phyloP scores from a whole-genome alignment of 2,797 vertebrate genomes.

The Smutsia temminckii region DNA sequence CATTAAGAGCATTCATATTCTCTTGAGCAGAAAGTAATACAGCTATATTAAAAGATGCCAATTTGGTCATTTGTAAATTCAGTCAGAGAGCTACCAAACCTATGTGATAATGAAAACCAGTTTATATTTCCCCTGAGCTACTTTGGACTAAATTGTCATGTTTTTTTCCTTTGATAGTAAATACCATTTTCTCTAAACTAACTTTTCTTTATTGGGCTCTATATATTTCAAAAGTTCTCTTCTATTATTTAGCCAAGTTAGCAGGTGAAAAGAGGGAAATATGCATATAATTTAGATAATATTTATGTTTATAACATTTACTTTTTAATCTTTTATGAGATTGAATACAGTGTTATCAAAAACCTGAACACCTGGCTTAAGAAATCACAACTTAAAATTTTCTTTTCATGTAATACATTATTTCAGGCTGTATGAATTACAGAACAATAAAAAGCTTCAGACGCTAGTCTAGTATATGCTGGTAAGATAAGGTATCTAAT shows the following conservation, averaged over 20 bases:
- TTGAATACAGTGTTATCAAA: slow-evolving; percentile 56
- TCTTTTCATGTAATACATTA: slow-evolving; percentile 1
- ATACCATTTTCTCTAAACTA: background rate
- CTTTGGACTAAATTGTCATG: background rate
- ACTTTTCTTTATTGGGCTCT: slow-evolving; percentile 26
- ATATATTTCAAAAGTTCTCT: slow-evolving; percentile 27
- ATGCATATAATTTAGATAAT: slow-evolving; percentile 33
- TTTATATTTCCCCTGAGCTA: background rate
- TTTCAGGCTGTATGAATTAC: slow-evolving; percentile 27
- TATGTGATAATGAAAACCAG: background rate
- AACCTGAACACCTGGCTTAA: slow-evolving; percentile 41
- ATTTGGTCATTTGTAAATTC: background rate
- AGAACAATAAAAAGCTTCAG: slow-evolving; percentile 24
- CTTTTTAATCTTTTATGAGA: slow-evolving; percentile 18
- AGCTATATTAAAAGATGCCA: background rate
- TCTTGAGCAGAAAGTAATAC: background rate
- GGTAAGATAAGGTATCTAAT: background rate
- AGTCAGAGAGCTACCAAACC: background rate
- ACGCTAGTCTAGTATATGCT: background rate
- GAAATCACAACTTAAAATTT: slow-evolving; percentile 33
- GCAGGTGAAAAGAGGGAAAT: background rate
- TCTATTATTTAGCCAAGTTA: slow-evolving; percentile 50
- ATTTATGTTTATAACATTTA: slow-evolving; percentile 29
- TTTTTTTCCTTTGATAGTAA: background rate
- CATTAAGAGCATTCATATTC: background rate